Evolutionary conservation across 1,140 invertebrate species (phyloP), one percentile per base, ranked within the genome.

Genomic region (Colletes gigas): DNA sequence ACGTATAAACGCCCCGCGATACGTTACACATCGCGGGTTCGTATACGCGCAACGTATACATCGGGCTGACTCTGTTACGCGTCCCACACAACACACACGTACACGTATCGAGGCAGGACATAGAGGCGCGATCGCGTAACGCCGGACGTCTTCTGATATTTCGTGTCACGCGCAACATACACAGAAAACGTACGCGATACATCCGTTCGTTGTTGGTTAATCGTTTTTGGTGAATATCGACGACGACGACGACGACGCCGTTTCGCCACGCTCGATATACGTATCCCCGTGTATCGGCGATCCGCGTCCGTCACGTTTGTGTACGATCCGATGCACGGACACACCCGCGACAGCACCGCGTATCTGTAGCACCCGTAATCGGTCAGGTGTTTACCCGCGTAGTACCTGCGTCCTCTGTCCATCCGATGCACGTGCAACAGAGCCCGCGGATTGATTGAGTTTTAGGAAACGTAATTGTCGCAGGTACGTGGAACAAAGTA

Each of bases 381-480:
- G 83, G 84, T 50, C 76, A 65, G 76, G 67, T 44, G 65, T 67
- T n/a, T 14, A 44, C 65, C 57, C 72, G 73, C 78, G 78, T 84
- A 87, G 75, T 87, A 87, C 82, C 85, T 84, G 85, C 72, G 78
- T 84, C 65, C 82, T 87, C 77, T 82, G 52, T 87, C 85, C 85
- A 87, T 87, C 78, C 84, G 78, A 86, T 87, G 76, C 83, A 82
- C 78, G 78, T 72, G 81, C 80, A 69, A 72, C 71, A 73, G 30
- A 81, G 69, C 82, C 73, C 83, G 78, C 87, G 75, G 77, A 59
- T 88, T 81, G 70, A 59, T 88, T 86, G 80, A 88, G 73, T 88
- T 83, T 88, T 88, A 88, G 76, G 81, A 87, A 85, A 87, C 72
- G 67, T 87, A 75, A 83, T 87, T 86, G 73, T 78, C 78, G 73